These are phyloP conservation scores for Pimpla rufipes DNA, from an alignment of 2,888 invertebrate genomes.

Conservation along the genomic window DNA sequence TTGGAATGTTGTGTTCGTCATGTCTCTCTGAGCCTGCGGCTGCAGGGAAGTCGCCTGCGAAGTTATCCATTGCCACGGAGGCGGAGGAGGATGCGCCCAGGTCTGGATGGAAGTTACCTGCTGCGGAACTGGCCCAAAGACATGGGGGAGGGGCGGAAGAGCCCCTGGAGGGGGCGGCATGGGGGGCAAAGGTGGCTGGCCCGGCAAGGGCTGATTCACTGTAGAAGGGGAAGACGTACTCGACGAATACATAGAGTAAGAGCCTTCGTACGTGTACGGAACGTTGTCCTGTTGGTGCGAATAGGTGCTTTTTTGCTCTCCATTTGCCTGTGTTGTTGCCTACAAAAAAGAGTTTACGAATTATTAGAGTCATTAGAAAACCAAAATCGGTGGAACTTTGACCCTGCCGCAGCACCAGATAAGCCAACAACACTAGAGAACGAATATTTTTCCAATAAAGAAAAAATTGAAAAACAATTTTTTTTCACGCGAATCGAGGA, in stretches of 20 bases:
- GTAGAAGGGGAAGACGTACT: constrained; percentile 75
- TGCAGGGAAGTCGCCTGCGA: constrained; percentile 79
- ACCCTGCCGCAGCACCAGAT: too few species aligned
- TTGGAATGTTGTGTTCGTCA: constrained; percentile 77
- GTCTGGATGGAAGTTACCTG: constrained; percentile 81
- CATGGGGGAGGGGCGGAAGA: constrained; percentile 80
- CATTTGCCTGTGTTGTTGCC: constrained; percentile 77
- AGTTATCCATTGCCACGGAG: constrained; percentile 84
- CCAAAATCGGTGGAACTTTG: neutral
- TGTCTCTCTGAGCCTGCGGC: constrained; percentile 76
- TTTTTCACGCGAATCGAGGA: neutral
- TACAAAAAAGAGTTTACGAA: constrained; percentile 55
- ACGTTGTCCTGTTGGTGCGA: constrained; percentile 70
- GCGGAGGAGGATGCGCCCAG: constrained; percentile 78
- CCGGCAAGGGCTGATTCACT: constrained; percentile 82
- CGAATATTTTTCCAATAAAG: neutral
- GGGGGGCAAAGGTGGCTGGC: constrained; percentile 83
- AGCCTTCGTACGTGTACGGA: constrained; percentile 78
- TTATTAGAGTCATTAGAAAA: neutral
- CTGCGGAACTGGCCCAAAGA: constrained; percentile 79
- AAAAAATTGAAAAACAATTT: neutral
- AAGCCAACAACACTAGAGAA: too few species aligned
- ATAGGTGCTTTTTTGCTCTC: constrained; percentile 74
- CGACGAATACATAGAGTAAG: constrained; percentile 79
- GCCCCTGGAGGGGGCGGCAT: constrained; percentile 83